A percentile compares a stretch with the other conserved stretches of the same genome.
Evolutionary conservation across 2,113 vertebrate species (phyloP).

Genomic region (Gnathonemus longibarbis): DNA sequence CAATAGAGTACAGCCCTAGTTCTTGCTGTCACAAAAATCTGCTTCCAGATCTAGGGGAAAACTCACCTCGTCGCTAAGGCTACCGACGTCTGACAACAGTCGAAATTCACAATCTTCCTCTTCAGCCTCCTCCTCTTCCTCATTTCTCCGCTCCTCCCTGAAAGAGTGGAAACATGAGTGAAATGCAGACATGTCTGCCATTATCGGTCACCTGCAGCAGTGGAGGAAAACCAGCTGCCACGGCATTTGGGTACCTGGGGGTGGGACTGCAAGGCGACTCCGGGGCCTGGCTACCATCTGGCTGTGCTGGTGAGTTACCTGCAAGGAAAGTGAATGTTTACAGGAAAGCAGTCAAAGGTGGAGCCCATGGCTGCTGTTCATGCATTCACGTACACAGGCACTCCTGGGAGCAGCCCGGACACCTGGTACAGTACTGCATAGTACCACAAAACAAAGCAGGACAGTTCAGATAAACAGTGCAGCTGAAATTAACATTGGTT

Average conservation of each 20-base stretch:
- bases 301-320: constrained; percentile 19
- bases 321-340: not conserved
- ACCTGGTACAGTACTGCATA: not conserved
- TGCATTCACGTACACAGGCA: not conserved
- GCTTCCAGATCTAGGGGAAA: not conserved
- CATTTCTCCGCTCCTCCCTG: constrained; percentile 53
- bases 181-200: not conserved
- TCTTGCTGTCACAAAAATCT: not conserved
- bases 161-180: not conserved
- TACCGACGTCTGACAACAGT: constrained; percentile 74
- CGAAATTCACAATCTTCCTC: constrained; percentile 79
- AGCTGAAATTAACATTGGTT: not conserved
- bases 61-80: constrained; percentile 68
- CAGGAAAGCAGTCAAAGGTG: not conserved
- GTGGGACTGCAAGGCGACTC: constrained; percentile 10
- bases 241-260: constrained; percentile 36
- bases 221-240: not conserved
- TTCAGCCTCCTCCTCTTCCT: constrained; percentile 57
- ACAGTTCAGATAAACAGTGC: not conserved
- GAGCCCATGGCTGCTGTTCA: not conserved
- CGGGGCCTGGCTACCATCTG: constrained; percentile 30
- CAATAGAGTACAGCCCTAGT: not conserved
- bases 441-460: not conserved
- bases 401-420: not conserved
- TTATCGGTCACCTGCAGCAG: not conserved